Percentiles rank a stretch among this genome's conserved stretches.
These are phyloP conservation scores for Sandelia bainsii DNA, from an alignment of 2,797 vertebrate species.

Conservation along the genomic window DNA sequence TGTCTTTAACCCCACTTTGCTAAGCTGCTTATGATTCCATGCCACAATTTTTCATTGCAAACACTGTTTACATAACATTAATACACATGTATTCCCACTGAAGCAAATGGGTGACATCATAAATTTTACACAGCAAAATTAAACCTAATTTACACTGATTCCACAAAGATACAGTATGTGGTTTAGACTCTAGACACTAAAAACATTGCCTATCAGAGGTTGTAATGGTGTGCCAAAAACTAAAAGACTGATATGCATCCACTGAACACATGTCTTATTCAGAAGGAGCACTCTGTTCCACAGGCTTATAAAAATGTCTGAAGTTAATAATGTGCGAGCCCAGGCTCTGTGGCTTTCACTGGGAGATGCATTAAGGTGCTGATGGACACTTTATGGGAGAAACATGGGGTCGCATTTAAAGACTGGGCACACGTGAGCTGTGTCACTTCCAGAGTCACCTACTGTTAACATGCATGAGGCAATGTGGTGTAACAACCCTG, in stretches of 20 bases:
- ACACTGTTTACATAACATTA: constrained; percentile 73
- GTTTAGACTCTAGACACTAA: constrained; percentile 29
- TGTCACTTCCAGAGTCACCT: constrained; percentile 74
- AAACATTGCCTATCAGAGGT: constrained; percentile 36
- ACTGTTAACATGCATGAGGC: constrained; percentile 70
- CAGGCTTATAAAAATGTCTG: constrained; percentile 76
- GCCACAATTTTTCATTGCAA: constrained; percentile 68
- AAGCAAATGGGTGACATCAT: constrained; percentile 48
- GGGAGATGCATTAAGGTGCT: constrained; percentile 77
- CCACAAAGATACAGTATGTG: constrained; percentile 26
- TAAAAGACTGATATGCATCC: constrained; percentile 52
- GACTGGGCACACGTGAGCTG: constrained; percentile 56
- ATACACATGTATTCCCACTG: constrained; percentile 64
- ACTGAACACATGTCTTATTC: constrained; percentile 73
- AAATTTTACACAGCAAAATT: constrained; percentile 45
- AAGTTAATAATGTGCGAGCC: constrained; percentile 80
- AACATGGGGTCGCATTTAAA: constrained; percentile 79
- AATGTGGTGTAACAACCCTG: constrained; percentile 57
- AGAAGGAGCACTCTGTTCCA: constrained; percentile 73
- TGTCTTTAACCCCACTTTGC: constrained; percentile 60
- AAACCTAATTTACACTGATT: constrained; percentile 50
- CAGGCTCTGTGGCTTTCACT: constrained; percentile 74
- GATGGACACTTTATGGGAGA: constrained; percentile 80
- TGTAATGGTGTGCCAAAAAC: constrained; percentile 42
- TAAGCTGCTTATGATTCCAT: constrained; percentile 70